These are phyloP conservation scores for Hypocryptadius cinnamomeus DNA, from an alignment of 2,113 vertebrate genomes.

Conservation along the genomic window DNA sequence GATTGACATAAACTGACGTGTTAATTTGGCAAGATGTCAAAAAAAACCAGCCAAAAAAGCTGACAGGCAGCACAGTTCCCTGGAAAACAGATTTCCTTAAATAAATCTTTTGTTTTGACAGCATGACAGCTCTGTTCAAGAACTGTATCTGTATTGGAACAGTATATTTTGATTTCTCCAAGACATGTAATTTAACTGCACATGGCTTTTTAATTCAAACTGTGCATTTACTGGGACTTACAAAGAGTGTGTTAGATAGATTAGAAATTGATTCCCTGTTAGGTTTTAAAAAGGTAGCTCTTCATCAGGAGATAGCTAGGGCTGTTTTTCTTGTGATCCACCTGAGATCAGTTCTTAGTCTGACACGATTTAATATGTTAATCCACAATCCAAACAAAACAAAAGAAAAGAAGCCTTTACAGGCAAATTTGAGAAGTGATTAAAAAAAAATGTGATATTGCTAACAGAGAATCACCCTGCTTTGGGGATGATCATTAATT, in stretches of 20 bases:
- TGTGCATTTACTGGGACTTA: background rate
- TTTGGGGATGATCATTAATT: background rate
- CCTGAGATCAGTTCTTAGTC: background rate
- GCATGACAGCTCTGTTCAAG: background rate
- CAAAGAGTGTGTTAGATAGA: background rate
- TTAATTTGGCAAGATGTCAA: background rate
- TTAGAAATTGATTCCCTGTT: background rate
- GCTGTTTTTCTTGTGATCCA: background rate
- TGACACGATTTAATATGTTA: background rate
- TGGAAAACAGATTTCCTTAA: conserved; percentile 5
- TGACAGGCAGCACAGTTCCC: background rate
- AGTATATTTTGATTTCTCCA: background rate
- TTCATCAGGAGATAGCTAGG: background rate
- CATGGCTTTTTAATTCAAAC: background rate
- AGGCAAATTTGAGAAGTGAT: background rate
- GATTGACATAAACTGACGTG: background rate
- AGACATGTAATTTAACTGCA: background rate
- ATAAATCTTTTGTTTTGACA: conserved; percentile 23
- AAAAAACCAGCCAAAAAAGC: background rate
- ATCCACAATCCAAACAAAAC: background rate
- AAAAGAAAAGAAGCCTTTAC: background rate
- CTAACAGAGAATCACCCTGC: background rate
- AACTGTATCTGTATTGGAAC: background rate
- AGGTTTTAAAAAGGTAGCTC: background rate
- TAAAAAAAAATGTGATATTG: background rate